Evolutionary conservation across 37 sponge, comb jelly and placozoan species (phyloP).

Genomic region (Aplysina aerophoba): DNA sequence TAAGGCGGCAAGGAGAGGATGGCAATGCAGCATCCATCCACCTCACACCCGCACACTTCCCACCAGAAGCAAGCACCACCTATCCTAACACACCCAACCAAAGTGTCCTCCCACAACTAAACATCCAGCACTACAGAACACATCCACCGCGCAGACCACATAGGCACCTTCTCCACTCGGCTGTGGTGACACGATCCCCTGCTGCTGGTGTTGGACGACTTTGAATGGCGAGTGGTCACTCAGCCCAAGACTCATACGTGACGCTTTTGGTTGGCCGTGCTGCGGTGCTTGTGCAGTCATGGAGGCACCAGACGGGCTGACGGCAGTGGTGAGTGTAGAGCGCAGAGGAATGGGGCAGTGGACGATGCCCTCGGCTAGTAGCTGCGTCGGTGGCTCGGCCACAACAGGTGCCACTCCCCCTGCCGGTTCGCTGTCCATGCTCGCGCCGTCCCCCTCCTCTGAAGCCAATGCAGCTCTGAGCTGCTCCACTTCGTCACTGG

Average conservation of each 20-base stretch:
- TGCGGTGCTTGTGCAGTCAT: too few relatives aligned
- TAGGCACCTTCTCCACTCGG: not conserved
- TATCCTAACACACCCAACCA: not conserved
- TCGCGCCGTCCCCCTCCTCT: too few relatives aligned
- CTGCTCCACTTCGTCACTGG: too few relatives aligned
- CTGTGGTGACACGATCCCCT: too few relatives aligned
- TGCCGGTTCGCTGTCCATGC: too few relatives aligned
- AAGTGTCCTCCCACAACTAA: not conserved
- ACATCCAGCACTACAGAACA: not conserved
- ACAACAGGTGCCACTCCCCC: too few relatives aligned
- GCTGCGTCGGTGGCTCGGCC: too few relatives aligned
- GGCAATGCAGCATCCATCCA: too few relatives aligned
- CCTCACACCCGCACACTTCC: constrained; percentile 8
- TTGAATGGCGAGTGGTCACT: constrained; percentile 14
- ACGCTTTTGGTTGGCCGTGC: not conserved
- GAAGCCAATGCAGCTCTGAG: too few relatives aligned
- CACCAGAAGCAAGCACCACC: not conserved
- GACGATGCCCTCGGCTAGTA: not conserved
- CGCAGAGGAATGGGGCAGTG: constrained; percentile 20
- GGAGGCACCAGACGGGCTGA: not conserved
- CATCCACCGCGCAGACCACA: not conserved
- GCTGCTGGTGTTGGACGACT: not conserved
- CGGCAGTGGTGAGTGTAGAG: not conserved
- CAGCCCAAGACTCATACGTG: not conserved
- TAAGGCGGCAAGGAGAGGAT: too few relatives aligned